These are phyloP conservation scores for Mesorhabditis spiculigera DNA, from an alignment of 2,888 invertebrate genomes.

Conservation along the genomic window DNA sequence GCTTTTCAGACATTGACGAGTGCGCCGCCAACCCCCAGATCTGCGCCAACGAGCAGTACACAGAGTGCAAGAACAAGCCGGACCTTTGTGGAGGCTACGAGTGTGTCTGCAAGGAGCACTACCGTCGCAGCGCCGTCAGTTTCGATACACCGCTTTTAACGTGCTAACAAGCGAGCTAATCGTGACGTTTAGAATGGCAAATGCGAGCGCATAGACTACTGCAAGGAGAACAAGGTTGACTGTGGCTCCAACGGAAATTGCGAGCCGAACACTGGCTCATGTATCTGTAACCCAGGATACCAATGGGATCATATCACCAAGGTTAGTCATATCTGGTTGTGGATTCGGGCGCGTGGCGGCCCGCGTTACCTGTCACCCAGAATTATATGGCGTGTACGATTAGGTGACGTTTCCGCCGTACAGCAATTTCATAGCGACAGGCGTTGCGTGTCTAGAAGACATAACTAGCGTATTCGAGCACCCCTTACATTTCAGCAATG, in stretches of 20 bases:
- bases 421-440: too few species aligned
- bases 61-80: background rate
- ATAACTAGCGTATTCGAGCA: too few species aligned
- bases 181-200: too few species aligned
- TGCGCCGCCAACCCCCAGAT: background rate
- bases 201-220: background rate
- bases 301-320: conserved; percentile 4
- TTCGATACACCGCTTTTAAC: too few species aligned
- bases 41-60: background rate
- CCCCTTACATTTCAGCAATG: too few species aligned
- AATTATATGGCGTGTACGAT: too few species aligned
- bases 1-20: conserved; percentile 1
- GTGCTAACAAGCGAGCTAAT: too few species aligned
- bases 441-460: too few species aligned
- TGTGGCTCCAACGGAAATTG: background rate
- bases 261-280: background rate
- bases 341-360: too few species aligned
- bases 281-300: background rate
- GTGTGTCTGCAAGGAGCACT: background rate
- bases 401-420: too few species aligned
- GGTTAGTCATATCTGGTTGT: background rate
- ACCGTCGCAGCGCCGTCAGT: background rate
- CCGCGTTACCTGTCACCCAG: too few species aligned
- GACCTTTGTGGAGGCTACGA: background rate
- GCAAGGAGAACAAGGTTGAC: background rate